Evolutionary conservation across 2,113 vertebrate species (phyloP).

Genomic region (Calidris pygmaea): DNA sequence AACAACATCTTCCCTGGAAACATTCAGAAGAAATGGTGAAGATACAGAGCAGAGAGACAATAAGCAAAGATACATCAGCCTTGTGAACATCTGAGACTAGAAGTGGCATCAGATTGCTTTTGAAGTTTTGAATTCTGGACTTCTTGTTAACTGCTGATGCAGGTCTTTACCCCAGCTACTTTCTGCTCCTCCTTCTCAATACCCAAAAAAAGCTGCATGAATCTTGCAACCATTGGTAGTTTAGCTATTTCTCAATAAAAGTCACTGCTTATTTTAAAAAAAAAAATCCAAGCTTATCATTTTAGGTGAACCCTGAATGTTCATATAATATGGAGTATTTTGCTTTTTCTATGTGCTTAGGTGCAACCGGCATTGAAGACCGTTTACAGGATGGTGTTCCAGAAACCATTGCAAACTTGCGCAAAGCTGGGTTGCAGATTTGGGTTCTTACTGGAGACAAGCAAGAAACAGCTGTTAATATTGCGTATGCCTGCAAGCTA

Average conservation of each 20-base stretch:
- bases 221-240: neutral
- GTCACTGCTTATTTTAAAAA: neutral
- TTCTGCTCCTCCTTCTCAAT: neutral
- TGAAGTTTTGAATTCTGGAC: neutral
- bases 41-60: neutral
- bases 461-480: conserved; percentile 95
- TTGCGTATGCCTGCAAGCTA: conserved; percentile 94
- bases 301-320: neutral
- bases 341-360: conserved; percentile 56
- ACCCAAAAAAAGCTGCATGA: neutral
- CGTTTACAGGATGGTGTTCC: conserved; percentile 95
- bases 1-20: neutral
- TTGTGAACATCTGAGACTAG: neutral
- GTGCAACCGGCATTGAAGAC: conserved; percentile 95
- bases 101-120: neutral
- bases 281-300: neutral
- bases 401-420: conserved; percentile 88
- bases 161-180: neutral
- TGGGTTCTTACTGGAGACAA: conserved; percentile 99
- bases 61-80: neutral
- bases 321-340: neutral
- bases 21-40: neutral
- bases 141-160: neutral
- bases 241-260: neutral
- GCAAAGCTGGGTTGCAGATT: conserved; percentile 92